These are phyloP conservation scores for Hexactinellida sp. DNA, from an alignment of 37 sponge, comb jelly and placozoan genomes.

Conservation along the genomic window DNA sequence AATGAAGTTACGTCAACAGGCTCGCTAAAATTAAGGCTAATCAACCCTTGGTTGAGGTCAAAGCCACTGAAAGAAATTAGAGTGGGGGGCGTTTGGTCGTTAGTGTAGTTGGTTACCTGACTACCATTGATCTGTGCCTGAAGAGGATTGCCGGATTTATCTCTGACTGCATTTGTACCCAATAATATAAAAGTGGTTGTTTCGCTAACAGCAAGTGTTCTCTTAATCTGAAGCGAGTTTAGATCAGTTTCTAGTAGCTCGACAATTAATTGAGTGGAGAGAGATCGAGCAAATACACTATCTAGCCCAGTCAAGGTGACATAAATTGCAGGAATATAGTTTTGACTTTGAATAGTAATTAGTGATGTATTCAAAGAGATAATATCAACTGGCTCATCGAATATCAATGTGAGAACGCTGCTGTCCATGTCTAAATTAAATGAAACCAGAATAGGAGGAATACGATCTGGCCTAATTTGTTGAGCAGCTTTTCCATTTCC, in stretches of 20 bases:
- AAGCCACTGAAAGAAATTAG: constrained; percentile 33
- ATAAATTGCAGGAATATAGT: not conserved
- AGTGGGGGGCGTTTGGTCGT: constrained; percentile 31
- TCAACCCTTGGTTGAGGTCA: constrained; percentile 45
- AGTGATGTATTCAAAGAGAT: not conserved
- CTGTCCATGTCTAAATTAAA: constrained; percentile 48
- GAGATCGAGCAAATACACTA: not conserved
- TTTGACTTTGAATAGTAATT: constrained; percentile 1
- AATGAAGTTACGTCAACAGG: constrained; percentile 43
- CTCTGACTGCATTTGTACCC: not conserved
- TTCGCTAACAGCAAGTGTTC: not conserved
- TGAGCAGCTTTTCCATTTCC: constrained; percentile 18
- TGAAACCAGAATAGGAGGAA: constrained; percentile 36
- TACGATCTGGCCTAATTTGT: constrained; percentile 35
- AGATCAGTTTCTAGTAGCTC: not conserved
- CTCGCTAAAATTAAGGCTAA: constrained; percentile 58
- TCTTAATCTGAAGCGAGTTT: not conserved
- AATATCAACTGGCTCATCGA: constrained; percentile 9
- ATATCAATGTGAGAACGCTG: constrained; percentile 59
- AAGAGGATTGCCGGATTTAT: not conserved
- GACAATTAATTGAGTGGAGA: not conserved
- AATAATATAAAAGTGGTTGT: not conserved
- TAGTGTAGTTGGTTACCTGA: constrained; percentile 18
- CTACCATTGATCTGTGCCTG: not conserved
- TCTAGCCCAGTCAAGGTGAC: not conserved